Evolutionary conservation across 2,113 vertebrate genomes (phyloP), one percentile per base, ranked within the genome.

Genomic region (Rhineura floridana): DNA sequence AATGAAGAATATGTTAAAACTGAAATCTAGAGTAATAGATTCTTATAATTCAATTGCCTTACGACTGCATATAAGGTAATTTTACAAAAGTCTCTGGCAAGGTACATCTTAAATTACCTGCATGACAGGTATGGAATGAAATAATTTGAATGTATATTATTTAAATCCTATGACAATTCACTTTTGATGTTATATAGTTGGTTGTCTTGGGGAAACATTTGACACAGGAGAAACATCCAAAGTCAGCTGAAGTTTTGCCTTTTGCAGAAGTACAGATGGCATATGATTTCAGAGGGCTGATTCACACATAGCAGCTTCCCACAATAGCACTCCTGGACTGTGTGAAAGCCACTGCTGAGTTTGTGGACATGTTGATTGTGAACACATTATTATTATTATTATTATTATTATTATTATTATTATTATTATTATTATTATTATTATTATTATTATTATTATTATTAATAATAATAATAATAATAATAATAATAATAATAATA

Each of bases 11-110:
- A 91, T 93, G 90, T 95, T 93, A 94, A 92, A 95, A 94, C 94
- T 93, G 85, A 92, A 94, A 83, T 91, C 93, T 83, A 88, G 77
- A 93, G 63, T 90, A 93, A 93, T 87, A 91, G 80, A 46, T 89
- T 89, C 93, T 93, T 95, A 88, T 88, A 94, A 91, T 94, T 95
- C 94, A 90, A 91, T 90, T 93, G 88, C 94, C 91, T 92, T 88
- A 91, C 39, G 55, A 80, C 73, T 88, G 79, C 75, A 91, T 93
- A 84, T 91, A 69, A 89, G 90, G 81, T 84, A 78, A 91, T 93
- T 94, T 93, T 92, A 92, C 94, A 93, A 92, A 92, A 93, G 76
- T 93, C 78, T 86, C 83, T 95, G 52, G 50, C 79, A 79, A 81
- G 81, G 80, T 86, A 94, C 87, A 95, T 91, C 93, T 94, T 93